These are phyloP conservation scores for Macaria liturata DNA, from an alignment of 2,888 invertebrate species.

Conservation along the genomic window DNA sequence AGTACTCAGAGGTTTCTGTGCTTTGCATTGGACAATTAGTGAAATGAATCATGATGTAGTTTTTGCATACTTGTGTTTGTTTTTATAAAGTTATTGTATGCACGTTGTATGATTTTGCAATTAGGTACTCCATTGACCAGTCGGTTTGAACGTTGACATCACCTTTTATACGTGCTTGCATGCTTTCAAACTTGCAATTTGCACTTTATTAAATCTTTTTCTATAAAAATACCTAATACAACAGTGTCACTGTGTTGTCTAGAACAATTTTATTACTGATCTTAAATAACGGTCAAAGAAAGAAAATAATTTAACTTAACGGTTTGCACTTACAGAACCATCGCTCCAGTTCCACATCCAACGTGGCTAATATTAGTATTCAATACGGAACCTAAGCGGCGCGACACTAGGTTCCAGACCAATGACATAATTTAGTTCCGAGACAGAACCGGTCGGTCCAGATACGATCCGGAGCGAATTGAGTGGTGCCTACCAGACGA, in stretches of 20 bases:
- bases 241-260: too few relatives aligned
- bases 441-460: conserved; percentile 17
- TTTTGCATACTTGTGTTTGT: not conserved
- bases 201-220: too few relatives aligned
- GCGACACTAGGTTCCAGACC: conserved; percentile 3
- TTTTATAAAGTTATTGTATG: too few relatives aligned
- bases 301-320: not conserved
- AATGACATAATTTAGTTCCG: conserved; percentile 20
- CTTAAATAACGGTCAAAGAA: too few relatives aligned
- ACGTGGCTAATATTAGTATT: conserved; percentile 6
- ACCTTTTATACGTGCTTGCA: too few relatives aligned
- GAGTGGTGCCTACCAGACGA: conserved; percentile 19
- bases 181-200: too few relatives aligned
- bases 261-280: too few relatives aligned
- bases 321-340: not conserved
- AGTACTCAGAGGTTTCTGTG: conserved; percentile 12
- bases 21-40: conserved; percentile 1
- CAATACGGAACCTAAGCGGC: conserved; percentile 15
- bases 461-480: conserved; percentile 17
- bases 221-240: too few relatives aligned
- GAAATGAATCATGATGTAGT: not conserved
- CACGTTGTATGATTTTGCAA: too few relatives aligned
- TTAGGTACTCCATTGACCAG: too few relatives aligned
- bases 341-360: not conserved
- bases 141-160: too few relatives aligned